Percentiles rank a stretch among this genome's conserved stretches.
Evolutionary conservation across 2,888 invertebrate genomes (phyloP).

Genomic region (Eupelmus urozonus): DNA sequence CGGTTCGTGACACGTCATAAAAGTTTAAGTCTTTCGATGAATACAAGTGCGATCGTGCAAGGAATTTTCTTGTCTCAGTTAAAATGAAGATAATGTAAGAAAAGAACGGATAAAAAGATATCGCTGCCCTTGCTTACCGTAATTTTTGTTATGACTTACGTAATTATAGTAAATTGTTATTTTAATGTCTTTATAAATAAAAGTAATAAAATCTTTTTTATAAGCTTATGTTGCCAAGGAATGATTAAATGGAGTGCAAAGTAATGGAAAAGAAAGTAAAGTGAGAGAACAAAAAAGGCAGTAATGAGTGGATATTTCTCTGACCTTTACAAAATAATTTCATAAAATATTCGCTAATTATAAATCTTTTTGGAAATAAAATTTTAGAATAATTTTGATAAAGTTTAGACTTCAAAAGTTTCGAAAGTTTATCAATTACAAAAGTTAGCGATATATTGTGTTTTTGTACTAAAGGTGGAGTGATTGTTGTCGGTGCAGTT

Average conservation of each 20-base stretch:
- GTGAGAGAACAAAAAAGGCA: slow-evolving; percentile 9
- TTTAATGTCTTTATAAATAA: slow-evolving; percentile 66
- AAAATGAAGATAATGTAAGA: slow-evolving; percentile 14
- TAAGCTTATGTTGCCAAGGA: slow-evolving; percentile 60
- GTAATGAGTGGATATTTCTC: no score
- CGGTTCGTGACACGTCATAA: slow-evolving; percentile 29
- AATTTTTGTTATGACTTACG: slow-evolving; percentile 67
- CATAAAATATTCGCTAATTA: no score
- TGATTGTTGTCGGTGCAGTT: slow-evolving; percentile 18
- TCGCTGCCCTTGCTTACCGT: slow-evolving; percentile 61
- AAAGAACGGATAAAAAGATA: not conserved
- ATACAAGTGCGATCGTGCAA: slow-evolving; percentile 34
- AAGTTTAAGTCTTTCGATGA: not conserved
- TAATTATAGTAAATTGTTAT: slow-evolving; percentile 67
- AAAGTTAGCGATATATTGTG: no score
- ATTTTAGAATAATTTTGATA: no score
- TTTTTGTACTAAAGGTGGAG: no score
- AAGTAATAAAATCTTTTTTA: slow-evolving; percentile 61
- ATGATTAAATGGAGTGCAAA: slow-evolving; percentile 29
- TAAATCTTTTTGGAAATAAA: no score
- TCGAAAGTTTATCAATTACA: no score
- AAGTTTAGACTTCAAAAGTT: no score
- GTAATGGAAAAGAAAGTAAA: slow-evolving; percentile 35
- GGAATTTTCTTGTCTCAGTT: slow-evolving; percentile 28
- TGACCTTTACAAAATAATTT: no score